Percentiles rank a stretch among this genome's conserved stretches.
These are phyloP conservation scores for Platygyra sinensis DNA, from an alignment of 64 coral and sea anemone genomes.

Conservation along the genomic window DNA sequence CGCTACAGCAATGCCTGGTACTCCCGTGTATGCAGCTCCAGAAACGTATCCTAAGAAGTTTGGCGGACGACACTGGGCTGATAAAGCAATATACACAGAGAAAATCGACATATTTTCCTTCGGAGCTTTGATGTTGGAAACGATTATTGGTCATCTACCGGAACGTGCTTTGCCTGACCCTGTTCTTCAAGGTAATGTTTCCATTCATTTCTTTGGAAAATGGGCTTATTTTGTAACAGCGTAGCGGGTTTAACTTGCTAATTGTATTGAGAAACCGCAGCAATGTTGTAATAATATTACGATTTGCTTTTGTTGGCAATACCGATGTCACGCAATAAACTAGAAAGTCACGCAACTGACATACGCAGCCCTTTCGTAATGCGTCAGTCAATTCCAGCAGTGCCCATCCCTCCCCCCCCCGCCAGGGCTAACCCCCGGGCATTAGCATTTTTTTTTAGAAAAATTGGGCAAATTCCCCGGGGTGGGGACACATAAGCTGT, in stretches of 20 bases:
- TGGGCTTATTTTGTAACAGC: not conserved
- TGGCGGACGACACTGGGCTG: not conserved
- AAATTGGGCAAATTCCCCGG: too few species aligned
- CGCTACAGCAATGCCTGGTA: slow-evolving; percentile 70
- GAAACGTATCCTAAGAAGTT: slow-evolving; percentile 68
- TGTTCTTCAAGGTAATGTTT: slow-evolving; percentile 57
- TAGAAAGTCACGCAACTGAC: too few species aligned
- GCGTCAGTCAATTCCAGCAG: too few species aligned
- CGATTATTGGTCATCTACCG: slow-evolving; percentile 82
- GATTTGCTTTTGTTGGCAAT: too few species aligned
- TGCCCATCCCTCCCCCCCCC: too few species aligned
- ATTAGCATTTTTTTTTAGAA: too few species aligned
- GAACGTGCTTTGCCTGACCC: slow-evolving; percentile 41
- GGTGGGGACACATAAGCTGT: too few species aligned
- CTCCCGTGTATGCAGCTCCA: slow-evolving; percentile 82
- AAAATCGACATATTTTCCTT: slow-evolving; percentile 96
- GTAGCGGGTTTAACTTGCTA: not conserved
- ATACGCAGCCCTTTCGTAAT: too few species aligned
- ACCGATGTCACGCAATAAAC: too few species aligned
- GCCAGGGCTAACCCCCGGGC: too few species aligned
- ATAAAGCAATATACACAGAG: slow-evolving; percentile 67
- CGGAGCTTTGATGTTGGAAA: slow-evolving; percentile 73
- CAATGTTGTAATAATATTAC: too few species aligned
- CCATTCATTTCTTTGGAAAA: not conserved
- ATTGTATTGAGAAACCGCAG: not conserved